A percentile compares a stretch with the other conserved stretches of the same genome.
Conservation (phyloP, 2,888 invertebrate genomes). For the Caenorhabditis doughertyi region DNA sequence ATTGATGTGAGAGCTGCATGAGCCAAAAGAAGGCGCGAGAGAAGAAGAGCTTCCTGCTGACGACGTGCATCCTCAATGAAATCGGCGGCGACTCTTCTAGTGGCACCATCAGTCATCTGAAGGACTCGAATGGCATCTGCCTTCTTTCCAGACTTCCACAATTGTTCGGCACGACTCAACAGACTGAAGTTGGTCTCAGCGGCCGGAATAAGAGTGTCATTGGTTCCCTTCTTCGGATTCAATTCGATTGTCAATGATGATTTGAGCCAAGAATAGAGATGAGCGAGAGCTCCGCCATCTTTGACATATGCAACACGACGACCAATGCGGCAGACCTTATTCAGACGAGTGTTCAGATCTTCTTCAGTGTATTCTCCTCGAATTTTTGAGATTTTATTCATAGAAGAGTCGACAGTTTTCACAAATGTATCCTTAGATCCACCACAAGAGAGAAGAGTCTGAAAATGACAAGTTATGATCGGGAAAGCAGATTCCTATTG, state of each 20-base stretch:
- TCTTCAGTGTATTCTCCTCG: slow-evolving; percentile 93
- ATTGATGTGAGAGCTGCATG: slow-evolving; percentile 71
- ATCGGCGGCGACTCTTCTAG: slow-evolving; percentile 64
- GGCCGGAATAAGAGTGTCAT: slow-evolving; percentile 16
- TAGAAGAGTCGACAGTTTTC: slow-evolving; percentile 87
- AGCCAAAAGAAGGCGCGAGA: slow-evolving; percentile 67
- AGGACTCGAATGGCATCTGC: slow-evolving; percentile 68
- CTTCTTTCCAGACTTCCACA: slow-evolving; percentile 61
- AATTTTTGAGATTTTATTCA: slow-evolving; percentile 89
- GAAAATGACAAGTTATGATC: not conserved
- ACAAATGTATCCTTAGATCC: slow-evolving; percentile 89
- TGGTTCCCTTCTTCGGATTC: slow-evolving; percentile 31
- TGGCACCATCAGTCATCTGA: slow-evolving; percentile 65
- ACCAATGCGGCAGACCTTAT: slow-evolving; percentile 76
- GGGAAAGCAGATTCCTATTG: not conserved
- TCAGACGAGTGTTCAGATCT: slow-evolving; percentile 90
- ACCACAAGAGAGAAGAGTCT: slow-evolving; percentile 46
- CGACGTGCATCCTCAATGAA: slow-evolving; percentile 70
- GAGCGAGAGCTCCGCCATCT: slow-evolving; percentile 62
- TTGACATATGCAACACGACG: slow-evolving; percentile 63
- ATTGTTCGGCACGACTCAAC: slow-evolving; percentile 62
- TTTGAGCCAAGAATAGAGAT: slow-evolving; percentile 65
- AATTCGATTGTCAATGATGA: slow-evolving; percentile 56
- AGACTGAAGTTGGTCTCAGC: slow-evolving; percentile 60
- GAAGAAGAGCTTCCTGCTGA: slow-evolving; percentile 69